A percentile compares a stretch with the other conserved stretches of the same genome.
These are phyloP conservation scores for Drosophila novamexicana DNA, from an alignment of 1,140 invertebrate genomes.

Conservation along the genomic window DNA sequence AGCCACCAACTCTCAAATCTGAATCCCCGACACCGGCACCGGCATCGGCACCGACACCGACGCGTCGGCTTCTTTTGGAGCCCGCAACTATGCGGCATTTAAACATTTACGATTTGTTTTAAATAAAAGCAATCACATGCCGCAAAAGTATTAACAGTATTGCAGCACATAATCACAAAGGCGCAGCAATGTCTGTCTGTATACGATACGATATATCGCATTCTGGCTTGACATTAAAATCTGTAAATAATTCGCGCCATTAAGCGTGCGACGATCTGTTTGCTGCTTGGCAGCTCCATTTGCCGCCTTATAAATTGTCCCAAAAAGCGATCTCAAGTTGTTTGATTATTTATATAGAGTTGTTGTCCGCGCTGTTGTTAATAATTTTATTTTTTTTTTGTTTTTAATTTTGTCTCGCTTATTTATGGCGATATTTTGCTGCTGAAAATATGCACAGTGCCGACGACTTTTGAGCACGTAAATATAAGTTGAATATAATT, in stretches of 20 bases:
- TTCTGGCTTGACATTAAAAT: slow-evolving; percentile 78
- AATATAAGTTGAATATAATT: slow-evolving; percentile 57
- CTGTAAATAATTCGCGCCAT: slow-evolving; percentile 79
- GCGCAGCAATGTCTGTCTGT: slow-evolving; percentile 46
- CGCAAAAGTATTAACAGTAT: slow-evolving; percentile 56
- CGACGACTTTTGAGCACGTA: slow-evolving; percentile 59
- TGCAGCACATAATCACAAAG: slow-evolving; percentile 70
- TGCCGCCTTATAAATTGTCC: slow-evolving; percentile 47
- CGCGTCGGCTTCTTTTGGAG: slow-evolving; percentile 54
- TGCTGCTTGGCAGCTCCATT: slow-evolving; percentile 41
- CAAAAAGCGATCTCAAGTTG: slow-evolving; percentile 37
- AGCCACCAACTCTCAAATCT: slow-evolving; percentile 32
- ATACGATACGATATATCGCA: slow-evolving; percentile 46
- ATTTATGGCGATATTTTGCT: slow-evolving; percentile 75
- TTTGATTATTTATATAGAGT: slow-evolving; percentile 42
- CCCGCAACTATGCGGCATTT: slow-evolving; percentile 72
- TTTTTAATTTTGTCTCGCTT: slow-evolving; percentile 38
- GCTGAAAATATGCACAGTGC: slow-evolving; percentile 60
- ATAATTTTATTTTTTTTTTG: slow-evolving; percentile 71
- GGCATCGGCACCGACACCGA: slow-evolving; percentile 16
- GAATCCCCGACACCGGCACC: slow-evolving; percentile 3
- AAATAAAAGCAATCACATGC: slow-evolving; percentile 75
- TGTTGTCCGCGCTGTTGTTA: slow-evolving; percentile 47
- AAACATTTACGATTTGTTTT: slow-evolving; percentile 79
- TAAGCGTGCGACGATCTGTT: slow-evolving; percentile 73